A percentile compares a stretch with the other conserved stretches of the same genome.
Conservation (phyloP, 2,888 invertebrate species). For the Volucella bombylans region DNA sequence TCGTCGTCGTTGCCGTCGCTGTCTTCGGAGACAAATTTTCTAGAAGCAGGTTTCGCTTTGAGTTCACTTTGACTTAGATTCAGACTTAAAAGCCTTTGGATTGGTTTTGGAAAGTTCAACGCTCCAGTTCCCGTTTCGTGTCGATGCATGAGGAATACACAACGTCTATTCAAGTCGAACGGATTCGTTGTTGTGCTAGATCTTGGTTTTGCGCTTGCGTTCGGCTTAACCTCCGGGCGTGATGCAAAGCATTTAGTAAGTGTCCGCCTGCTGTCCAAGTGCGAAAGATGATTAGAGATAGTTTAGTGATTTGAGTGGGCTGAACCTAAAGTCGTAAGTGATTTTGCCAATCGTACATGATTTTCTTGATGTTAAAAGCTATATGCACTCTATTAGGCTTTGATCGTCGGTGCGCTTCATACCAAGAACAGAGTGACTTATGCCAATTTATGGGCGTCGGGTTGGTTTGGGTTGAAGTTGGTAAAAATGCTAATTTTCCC, state of each 20-base stretch:
- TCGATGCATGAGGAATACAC: conserved; percentile 46
- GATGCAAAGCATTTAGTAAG: conserved; percentile 8
- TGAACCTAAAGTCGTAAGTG: too few species aligned
- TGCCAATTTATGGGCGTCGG: too few species aligned
- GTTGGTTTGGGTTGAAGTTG: too few species aligned
- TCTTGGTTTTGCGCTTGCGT: conserved; percentile 41
- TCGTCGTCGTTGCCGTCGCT: conserved; percentile 7
- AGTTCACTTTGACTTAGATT: conserved; percentile 25
- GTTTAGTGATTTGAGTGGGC: neutral
- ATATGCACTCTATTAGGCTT: too few species aligned
- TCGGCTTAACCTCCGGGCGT: conserved; percentile 18
- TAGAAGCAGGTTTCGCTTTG: conserved; percentile 52
- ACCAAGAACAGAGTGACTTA: too few species aligned
- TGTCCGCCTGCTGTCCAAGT: conserved; percentile 1
- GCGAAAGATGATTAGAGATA: conserved; percentile 2
- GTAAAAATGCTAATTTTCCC: too few species aligned
- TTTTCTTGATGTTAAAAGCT: too few species aligned
- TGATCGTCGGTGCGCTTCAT: too few species aligned
- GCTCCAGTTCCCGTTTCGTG: conserved; percentile 62
- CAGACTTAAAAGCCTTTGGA: conserved; percentile 41
- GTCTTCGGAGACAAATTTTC: conserved; percentile 54
- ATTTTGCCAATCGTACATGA: too few species aligned
- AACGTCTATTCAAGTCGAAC: conserved; percentile 31
- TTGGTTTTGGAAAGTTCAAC: conserved; percentile 67
- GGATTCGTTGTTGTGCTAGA: conserved; percentile 24